Evolutionary conservation across 2,888 invertebrate genomes (phyloP), one percentile per base, ranked within the genome.

Genomic region (Ceraclea dissimilis): DNA sequence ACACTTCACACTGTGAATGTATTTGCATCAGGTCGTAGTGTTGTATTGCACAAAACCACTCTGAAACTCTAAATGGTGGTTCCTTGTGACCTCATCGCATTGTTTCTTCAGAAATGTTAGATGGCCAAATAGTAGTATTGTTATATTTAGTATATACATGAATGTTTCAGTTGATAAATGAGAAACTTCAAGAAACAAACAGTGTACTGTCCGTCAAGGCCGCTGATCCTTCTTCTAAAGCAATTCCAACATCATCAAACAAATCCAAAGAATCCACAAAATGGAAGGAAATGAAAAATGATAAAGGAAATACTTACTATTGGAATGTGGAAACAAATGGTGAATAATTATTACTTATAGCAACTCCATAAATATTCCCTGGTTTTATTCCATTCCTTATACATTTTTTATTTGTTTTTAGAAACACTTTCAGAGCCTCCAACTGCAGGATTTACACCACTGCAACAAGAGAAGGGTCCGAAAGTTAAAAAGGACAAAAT

Each of bases 271-370:
- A 62, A 39, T 57, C 52, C 51, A 31, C n/a, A n/a, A 62, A 67
- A 19, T 94, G 94, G 94, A 84, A 87, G 62, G 91, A 94, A 71
- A 85, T 85, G 0, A 82, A 82, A 63, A 81, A 83, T 59, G 84
- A 85, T 49, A 86, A 89, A 66, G 92, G 90, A 1, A 79, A 84
- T 64, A 80, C 83, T 1, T 94, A 94, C 69, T 95, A 87, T 66
- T 93, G 92, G 91, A 90, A 94, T 70, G 83, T 82, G 1, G 79
- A 85, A 62, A 91, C 90, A 33, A 88, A 88, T 74, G 89, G 90
- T 88, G 71, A 49, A 50, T 16, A 11, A 8, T 44, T 16, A 31
- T 8, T 31, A 8, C n/a, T n/a, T n/a, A n/a, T n/a, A n/a, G n/a
- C 31, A 31, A 31, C 31, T 31, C 11, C 8, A 31, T n/a, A n/a